Percentiles rank a stretch among this genome's conserved stretches.
Evolutionary conservation across 2,113 vertebrate genomes (phyloP).

Genomic region (Tympanuchus pallidicinctus): DNA sequence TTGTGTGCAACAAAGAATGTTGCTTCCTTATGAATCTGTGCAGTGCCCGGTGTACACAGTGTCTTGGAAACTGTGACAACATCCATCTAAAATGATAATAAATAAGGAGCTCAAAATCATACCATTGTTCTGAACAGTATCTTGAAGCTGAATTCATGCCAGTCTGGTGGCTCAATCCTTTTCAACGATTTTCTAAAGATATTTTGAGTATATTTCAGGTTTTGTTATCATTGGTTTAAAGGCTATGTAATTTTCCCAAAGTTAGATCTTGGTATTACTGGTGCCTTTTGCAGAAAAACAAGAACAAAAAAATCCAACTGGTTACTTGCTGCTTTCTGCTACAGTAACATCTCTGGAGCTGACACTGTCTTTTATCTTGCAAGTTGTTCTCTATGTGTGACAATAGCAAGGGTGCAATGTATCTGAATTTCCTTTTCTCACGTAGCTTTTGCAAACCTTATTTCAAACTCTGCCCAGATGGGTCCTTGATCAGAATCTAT

Average conservation of each 20-base stretch:
- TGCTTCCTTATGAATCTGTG: background rate
- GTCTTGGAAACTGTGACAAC: background rate
- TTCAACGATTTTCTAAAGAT: background rate
- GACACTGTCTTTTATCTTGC: background rate
- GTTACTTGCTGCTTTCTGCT: background rate
- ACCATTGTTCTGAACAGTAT: background rate
- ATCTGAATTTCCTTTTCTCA: background rate
- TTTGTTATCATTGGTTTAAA: too few relatives aligned
- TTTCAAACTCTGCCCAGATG: slow-evolving; percentile 12
- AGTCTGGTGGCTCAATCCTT: background rate
- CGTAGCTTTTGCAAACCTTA: background rate
- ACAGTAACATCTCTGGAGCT: background rate
- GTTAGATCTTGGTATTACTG: too few relatives aligned
- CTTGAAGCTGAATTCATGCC: background rate
- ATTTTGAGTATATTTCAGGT: too few relatives aligned
- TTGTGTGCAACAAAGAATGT: background rate
- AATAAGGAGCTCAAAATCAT: background rate
- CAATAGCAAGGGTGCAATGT: background rate
- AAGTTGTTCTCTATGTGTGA: background rate
- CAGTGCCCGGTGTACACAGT: background rate
- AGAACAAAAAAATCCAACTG: background rate
- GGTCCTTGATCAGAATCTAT: background rate
- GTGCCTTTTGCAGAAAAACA: too few relatives aligned
- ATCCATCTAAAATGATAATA: background rate
- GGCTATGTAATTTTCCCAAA: too few relatives aligned